phyloP scores from a whole-genome alignment of 2,888 invertebrate species.

The Crossocerus cetratus region DNA sequence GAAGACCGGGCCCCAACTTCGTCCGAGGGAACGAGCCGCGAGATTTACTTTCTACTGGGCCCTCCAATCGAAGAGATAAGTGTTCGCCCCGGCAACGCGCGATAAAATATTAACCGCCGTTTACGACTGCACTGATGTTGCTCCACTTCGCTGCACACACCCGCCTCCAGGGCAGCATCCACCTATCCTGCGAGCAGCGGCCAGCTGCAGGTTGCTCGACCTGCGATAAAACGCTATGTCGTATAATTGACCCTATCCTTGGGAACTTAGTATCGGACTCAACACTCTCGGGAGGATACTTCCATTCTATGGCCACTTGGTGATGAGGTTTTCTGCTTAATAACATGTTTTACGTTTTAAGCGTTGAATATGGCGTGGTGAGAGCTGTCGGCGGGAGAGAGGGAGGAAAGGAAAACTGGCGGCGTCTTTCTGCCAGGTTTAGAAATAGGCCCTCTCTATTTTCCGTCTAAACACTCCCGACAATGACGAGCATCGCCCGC shows the following conservation, averaged over 20 bases:
- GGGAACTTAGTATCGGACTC: background rate
- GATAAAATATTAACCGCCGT: constrained; percentile 56
- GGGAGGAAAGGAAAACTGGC: constrained; percentile 2
- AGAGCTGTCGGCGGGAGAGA: background rate
- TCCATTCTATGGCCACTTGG: background rate
- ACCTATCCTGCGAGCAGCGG: background rate
- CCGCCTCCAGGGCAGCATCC: background rate
- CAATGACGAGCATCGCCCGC: constrained; percentile 31
- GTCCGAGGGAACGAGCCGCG: constrained; percentile 23
- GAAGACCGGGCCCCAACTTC: constrained; percentile 12
- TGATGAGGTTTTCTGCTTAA: background rate
- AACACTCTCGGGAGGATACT: background rate
- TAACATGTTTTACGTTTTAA: background rate
- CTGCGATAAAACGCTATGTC: constrained; percentile 10
- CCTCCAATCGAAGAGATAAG: constrained; percentile 54
- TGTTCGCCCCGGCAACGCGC: constrained; percentile 36
- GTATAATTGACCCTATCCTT: constrained; percentile 6
- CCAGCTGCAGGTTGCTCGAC: background rate
- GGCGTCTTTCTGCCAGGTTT: constrained; percentile 19
- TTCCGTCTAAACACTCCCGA: constrained; percentile 49
- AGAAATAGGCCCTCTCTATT: constrained; percentile 38
- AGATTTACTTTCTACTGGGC: constrained; percentile 61
- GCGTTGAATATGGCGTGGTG: background rate
- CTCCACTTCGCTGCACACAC: constrained; percentile 42
- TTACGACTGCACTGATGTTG: constrained; percentile 31